A percentile compares a stretch with the other conserved stretches of the same genome.
Conservation (phyloP, 2,888 invertebrate species). For the Mantis religiosa region DNA sequence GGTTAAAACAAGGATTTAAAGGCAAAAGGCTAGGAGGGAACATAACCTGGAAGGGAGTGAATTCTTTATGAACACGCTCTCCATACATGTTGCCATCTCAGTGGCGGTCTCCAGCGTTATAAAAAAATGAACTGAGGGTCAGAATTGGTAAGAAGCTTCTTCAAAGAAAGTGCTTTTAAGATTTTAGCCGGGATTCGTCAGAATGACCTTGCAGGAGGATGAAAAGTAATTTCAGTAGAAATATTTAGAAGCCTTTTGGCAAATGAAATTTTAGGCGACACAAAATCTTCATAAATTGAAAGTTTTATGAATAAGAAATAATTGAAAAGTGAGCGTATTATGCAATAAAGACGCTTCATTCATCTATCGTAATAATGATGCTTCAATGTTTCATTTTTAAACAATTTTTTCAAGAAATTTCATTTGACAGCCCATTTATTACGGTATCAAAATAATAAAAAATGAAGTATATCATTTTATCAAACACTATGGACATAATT, state of each 20-base stretch:
- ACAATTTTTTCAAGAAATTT: no score
- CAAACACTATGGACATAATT: no score
- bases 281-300: not conserved
- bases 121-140: not conserved
- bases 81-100: not conserved
- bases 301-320: not conserved
- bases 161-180: not conserved
- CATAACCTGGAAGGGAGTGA: slow-evolving; percentile 10
- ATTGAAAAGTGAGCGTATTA: no score
- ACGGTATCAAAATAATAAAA: no score
- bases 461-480: no score
- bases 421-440: no score
- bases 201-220: not conserved
- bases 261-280: not conserved
- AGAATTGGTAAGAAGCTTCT: not conserved
- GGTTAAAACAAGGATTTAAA: slow-evolving; percentile 19
- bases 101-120: not conserved
- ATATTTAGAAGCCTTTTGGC: not conserved
- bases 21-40: slow-evolving; percentile 16
- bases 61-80: slow-evolving; percentile 16
- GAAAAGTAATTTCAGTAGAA: no score
- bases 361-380: no score
- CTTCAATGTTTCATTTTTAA: no score
- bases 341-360: no score
- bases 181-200: not conserved